Base-by-base conservation (phyloP, 1,140 invertebrate genomes). In the Aphaenogaster rudis region DNA sequence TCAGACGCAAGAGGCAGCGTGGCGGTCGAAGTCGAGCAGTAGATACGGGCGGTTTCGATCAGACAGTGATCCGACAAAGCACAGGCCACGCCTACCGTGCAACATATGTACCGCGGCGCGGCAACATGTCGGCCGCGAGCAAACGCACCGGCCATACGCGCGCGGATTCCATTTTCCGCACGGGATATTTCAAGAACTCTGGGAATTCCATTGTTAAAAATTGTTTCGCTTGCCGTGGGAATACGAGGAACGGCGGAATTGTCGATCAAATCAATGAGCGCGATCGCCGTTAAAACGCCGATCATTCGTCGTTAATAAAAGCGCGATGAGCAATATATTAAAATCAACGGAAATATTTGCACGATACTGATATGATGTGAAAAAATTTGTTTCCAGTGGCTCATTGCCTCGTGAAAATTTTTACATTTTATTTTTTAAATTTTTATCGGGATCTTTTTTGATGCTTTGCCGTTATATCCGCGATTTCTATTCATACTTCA, bases 11-110 rank as follows among this genome's bases (percentile, higher is more conserved):
- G 28, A 36, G 42, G 67, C 42, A 72, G 39, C 28, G 28, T 28
- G 28, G 28, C 11, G 42, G 69, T 84, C 69, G 80, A 84, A 84
- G 69, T 84, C 69, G 36, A 61, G 54, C 54, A 84, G 80, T 84
- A 84, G 80, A 74, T 84, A 84, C 69, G 69, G 67, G 2, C 48
- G 54, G 54, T 21, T 84, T 84, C 69, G 80, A 84, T 84, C 80
- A 84, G 80, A 76, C 69, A 74, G 80, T 39, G 69, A 84, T 84
- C 80, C 80, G 45, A 84, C 80, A 84, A 84, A 84, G 80, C 80
- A 21, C 80, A 76, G 80, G 57, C 80, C 80, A 84, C 80, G 80
- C 80, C 80, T 76, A 84, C 54, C 69, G 42, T 84, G 54, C 28
- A 84, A 74, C 69, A 74, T 74, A 84, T 54, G 69, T 61, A 61